Percentiles rank a stretch among this genome's conserved stretches.
Conservation (phyloP, 2,797 vertebrate species). For the Tokudaia tokunoshimensis region DNA sequence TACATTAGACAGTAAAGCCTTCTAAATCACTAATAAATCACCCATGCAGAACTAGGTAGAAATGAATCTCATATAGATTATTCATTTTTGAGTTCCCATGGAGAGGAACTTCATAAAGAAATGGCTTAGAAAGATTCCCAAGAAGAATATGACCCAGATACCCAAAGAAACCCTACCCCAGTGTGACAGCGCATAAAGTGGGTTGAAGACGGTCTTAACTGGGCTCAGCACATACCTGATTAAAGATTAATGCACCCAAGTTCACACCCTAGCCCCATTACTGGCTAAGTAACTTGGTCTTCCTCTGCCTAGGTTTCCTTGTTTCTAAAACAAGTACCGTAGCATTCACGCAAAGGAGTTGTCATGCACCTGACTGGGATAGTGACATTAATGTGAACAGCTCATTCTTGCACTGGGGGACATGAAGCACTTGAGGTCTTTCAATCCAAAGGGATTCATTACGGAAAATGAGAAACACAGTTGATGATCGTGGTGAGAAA, state of each 20-base stretch:
- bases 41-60: not conserved
- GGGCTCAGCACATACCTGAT: not conserved
- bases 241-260: not conserved
- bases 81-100: slow-evolving; percentile 47
- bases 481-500: not conserved
- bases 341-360: not conserved
- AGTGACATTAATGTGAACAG: not conserved
- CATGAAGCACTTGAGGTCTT: not conserved
- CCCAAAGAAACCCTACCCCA: not conserved
- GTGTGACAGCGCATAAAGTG: not conserved
- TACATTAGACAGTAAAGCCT: slow-evolving; percentile 41
- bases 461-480: not conserved
- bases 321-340: not conserved
- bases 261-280: not conserved
- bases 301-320: slow-evolving; percentile 16
- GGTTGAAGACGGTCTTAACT: not conserved
- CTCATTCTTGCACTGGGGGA: not conserved
- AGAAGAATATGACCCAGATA: not conserved
- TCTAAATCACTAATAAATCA: slow-evolving; percentile 67
- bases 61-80: slow-evolving; percentile 31
- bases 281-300: not conserved
- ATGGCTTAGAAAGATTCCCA: slow-evolving; percentile 13
- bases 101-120: slow-evolving; percentile 28
- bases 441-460: not conserved
- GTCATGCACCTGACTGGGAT: not conserved